phyloP scores from a whole-genome alignment of 30 jellyfish, hydroid and myxozoan genomes.

The Nemopilema nomurai region DNA sequence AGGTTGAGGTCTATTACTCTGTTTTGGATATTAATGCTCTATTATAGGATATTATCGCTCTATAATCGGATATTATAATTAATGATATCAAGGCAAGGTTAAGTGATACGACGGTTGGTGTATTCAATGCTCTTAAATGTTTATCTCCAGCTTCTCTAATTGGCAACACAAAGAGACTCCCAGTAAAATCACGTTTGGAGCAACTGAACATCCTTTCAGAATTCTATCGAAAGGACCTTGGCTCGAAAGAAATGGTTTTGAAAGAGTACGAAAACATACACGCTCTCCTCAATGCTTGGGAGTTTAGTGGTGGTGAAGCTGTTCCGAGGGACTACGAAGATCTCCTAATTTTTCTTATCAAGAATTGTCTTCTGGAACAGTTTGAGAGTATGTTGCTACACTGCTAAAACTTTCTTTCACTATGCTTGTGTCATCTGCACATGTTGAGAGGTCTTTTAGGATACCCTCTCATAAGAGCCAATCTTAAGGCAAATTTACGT shows the following conservation, averaged over 20 bases:
- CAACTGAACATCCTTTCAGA: constrained; percentile 18
- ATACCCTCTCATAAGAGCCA: too few species aligned
- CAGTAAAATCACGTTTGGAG: constrained; percentile 2
- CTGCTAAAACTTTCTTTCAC: too few species aligned
- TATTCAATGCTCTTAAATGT: constrained; percentile 27
- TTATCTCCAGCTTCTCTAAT: constrained; percentile 21
- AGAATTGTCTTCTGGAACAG: constrained; percentile 12
- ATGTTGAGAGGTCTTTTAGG: too few species aligned
- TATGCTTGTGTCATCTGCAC: too few species aligned
- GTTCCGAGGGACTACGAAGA: neutral
- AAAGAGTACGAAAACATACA: neutral
- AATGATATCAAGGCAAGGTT: too few species aligned
- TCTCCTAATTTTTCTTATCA: neutral
- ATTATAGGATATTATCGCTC: too few species aligned
- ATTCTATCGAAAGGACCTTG: constrained; percentile 13
- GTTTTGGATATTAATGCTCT: too few species aligned
- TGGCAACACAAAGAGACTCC: constrained; percentile 1
- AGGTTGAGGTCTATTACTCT: too few species aligned
- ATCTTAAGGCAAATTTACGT: too few species aligned
- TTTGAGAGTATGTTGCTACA: constrained; percentile 17
- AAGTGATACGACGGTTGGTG: constrained; percentile 41
- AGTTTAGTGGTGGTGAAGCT: constrained; percentile 1
- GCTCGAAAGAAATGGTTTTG: constrained; percentile 10
- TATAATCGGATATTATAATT: too few species aligned
- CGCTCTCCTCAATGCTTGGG: neutral